phyloP scores from a whole-genome alignment of 1,140 invertebrate species.

The Diachasmimorpha longicaudata region DNA sequence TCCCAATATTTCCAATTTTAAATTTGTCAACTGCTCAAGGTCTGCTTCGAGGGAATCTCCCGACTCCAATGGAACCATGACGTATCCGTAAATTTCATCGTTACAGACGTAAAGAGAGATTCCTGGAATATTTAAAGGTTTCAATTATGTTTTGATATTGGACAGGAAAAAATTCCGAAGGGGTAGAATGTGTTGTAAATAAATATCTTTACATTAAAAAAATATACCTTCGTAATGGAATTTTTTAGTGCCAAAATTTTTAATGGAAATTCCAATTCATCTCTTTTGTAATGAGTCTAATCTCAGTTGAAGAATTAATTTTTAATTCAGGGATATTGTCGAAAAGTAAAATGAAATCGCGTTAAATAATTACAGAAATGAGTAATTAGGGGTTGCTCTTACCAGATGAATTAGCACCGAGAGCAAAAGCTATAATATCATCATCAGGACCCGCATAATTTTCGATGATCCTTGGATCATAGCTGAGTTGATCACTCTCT shows the following conservation, averaged over 20 bases:
- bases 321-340: too few relatives aligned
- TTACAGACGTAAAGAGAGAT: conserved; percentile 83
- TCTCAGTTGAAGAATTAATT: too few relatives aligned
- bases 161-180: too few relatives aligned
- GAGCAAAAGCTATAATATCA: conserved; percentile 94
- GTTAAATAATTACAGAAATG: too few relatives aligned
- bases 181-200: too few relatives aligned
- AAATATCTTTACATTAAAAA: too few relatives aligned
- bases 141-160: neutral
- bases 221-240: too few relatives aligned
- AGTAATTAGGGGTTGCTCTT: conserved; percentile 29
- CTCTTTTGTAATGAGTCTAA: too few relatives aligned
- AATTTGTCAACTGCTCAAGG: conserved; percentile 75
- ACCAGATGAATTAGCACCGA: conserved; percentile 79
- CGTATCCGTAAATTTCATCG: conserved; percentile 80
- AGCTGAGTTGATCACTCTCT: conserved; percentile 76
- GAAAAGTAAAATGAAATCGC: too few relatives aligned
- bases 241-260: too few relatives aligned
- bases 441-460: conserved; percentile 81
- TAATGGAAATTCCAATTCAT: too few relatives aligned
- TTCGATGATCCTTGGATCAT: conserved; percentile 69
- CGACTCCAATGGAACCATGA: conserved; percentile 79
- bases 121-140: conserved; percentile 55
- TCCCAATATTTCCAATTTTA: conserved; percentile 75
- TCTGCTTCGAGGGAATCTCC: conserved; percentile 72